Evolutionary conservation across 2,888 invertebrate species (phyloP), one percentile per base, ranked within the genome.

Genomic region (Chrysodeixis includens): DNA sequence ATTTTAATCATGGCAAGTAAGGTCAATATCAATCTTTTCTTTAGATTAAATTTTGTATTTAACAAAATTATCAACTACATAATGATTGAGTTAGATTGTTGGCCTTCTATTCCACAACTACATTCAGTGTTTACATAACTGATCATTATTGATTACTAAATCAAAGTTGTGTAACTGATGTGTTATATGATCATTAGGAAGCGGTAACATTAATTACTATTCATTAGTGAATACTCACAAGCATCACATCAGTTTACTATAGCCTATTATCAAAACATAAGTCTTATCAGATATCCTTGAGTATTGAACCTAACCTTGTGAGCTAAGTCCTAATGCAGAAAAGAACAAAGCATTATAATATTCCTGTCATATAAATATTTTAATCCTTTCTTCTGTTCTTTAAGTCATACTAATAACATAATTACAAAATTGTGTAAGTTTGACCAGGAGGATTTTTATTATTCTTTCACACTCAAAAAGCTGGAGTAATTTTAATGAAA

Each of bases 151-250:
- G 7, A 56, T 20, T 20, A 26, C n/a, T 44, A 44, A 40, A 44
- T 16, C 40, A 16, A n/a, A 22, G n/a, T 44, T 56, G 22, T 44
- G 22, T 44, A 56, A 56, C 40, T 22, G 35, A 20, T 40, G 26
- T 22, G 22, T 18, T 22, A 56, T 14, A 10, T 40, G 20, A 12
- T 49, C 18, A 20, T 49, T 49, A 20, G 18, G 18, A 20, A 8
- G 20, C 46, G 18, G 46, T 18, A 49, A 49, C 14, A 49, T 20
- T 18, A 49, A 26, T 26, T 26, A 26, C 26, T 26, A 6, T 8
- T 18, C 9, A 49, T 49, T 49, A 49, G 20, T 49, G 20, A 9
- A 9, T 12, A 18, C 46, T 10, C 18, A 49, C 20, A 46, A 46
- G 18, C 46, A 16, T 6, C 1, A 49, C n/a, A n/a, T 40, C 40